These are phyloP conservation scores for Neomorphus geoffroyi DNA, from an alignment of 2,797 vertebrate species.

Conservation along the genomic window DNA sequence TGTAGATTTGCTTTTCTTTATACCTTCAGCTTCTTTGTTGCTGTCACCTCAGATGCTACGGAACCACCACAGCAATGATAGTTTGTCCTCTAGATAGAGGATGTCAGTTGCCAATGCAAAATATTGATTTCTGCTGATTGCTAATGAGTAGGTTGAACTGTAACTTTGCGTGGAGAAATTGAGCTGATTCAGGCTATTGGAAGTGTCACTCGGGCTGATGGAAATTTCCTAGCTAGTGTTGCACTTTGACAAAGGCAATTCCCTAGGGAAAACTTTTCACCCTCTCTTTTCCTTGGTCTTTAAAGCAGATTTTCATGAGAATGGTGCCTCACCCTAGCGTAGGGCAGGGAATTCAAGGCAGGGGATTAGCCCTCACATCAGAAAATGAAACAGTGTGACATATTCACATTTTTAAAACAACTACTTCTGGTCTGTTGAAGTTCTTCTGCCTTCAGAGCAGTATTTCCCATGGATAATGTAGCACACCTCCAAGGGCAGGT, in stretches of 20 bases:
- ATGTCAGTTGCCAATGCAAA: neutral
- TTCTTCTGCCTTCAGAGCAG: neutral
- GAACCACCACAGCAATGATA: neutral
- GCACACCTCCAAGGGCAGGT: neutral
- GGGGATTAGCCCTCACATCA: neutral
- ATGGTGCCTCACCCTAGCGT: neutral
- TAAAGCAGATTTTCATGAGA: neutral
- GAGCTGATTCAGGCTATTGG: conserved; percentile 3
- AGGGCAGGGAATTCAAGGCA: neutral
- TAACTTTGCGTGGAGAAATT: neutral
- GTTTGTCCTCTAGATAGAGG: neutral
- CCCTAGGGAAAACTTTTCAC: neutral
- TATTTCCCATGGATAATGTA: neutral
- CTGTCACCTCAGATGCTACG: neutral
- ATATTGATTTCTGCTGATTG: conserved; percentile 44
- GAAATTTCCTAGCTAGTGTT: neutral
- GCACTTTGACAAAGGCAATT: neutral
- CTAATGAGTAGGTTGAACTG: conserved; percentile 27
- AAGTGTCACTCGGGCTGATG: neutral
- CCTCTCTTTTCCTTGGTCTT: neutral
- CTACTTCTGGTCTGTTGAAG: neutral
- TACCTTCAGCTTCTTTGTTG: neutral
- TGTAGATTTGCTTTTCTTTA: neutral
- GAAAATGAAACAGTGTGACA: neutral
- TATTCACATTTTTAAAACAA: neutral